Evolutionary conservation across 2,113 vertebrate species (phyloP), one percentile per base, ranked within the genome.

Genomic region (Sphyrna mokarran): DNA sequence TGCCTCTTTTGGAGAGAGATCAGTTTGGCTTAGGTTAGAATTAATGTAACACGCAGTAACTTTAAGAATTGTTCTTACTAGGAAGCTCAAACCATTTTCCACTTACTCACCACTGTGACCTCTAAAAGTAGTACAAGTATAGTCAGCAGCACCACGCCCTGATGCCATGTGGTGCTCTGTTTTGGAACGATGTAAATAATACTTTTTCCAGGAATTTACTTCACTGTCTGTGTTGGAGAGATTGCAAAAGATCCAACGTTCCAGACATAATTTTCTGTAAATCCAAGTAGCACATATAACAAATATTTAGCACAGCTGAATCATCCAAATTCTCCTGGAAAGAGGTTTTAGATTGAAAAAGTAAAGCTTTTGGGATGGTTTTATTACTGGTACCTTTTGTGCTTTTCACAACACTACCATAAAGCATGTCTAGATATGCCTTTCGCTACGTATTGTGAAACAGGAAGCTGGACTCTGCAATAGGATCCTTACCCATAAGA

Each of bases 161-260:
- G 96, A 96, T 7, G 96, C 96, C 98, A 98, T 98, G 91, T 97
- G 97, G 61, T 89, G 95, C 96, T 98, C 98, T 16, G 98, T 96
- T n/a, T 97, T 96, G 11, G 96, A 96, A 0, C 97, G 96, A 29
- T 97, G 97, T 89, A 98, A 97, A 96, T 97, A 98, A 96, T 98
- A 98, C 48, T 96, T 97, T 96, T 98, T 98, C 98, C 98, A 98
- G 0, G 97, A 97, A 68, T 96, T 96, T 40, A 91, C 96, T 95
- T 97, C 97, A 33, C 97, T 61, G 1, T 95, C 96, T 43, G 97
- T 14, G 23, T 96, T 96, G 0, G 96, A 95, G 18, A 97, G 96
- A 96, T 97, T 98, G 96, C 97, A 98, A 95, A 98, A 98, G 26
- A 97, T 96, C 98, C 98, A 98, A 43, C 96, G 97, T 93, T 97